These are phyloP conservation scores for Xanthia icteritia DNA, from an alignment of 2,888 invertebrate species.

Conservation along the genomic window DNA sequence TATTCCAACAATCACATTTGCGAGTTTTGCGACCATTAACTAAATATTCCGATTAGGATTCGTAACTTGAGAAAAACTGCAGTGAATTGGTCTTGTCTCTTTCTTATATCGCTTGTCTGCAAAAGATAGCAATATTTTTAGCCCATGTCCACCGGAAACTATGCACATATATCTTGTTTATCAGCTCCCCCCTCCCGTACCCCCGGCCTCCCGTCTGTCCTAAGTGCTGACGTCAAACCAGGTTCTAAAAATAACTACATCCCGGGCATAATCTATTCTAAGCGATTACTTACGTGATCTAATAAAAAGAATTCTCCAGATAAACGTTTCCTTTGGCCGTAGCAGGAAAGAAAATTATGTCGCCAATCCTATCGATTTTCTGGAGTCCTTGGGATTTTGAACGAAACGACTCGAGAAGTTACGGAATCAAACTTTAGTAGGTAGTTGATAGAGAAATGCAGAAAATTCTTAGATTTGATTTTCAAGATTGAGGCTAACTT, in stretches of 20 bases:
- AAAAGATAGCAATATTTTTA: not conserved
- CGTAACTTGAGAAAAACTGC: too few species aligned
- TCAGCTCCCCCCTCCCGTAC: not conserved
- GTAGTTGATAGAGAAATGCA: constrained; percentile 9
- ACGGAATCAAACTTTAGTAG: constrained; percentile 17
- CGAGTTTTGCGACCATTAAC: too few species aligned
- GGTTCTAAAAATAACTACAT: constrained; percentile 6
- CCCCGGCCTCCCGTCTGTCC: not conserved
- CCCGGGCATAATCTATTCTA: constrained; percentile 28
- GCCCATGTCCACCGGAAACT: not conserved
- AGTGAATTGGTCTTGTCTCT: not conserved
- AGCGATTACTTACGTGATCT: constrained; percentile 57
- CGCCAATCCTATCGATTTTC: constrained; percentile 48
- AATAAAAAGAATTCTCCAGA: constrained; percentile 56
- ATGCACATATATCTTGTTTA: too few species aligned
- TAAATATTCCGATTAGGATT: not conserved
- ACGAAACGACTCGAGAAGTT: constrained; percentile 43
- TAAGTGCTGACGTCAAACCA: not conserved
- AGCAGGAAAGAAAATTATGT: constrained; percentile 49
- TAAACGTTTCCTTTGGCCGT: constrained; percentile 26
- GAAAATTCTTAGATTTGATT: constrained; percentile 17
- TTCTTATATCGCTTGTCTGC: not conserved
- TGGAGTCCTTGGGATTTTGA: constrained; percentile 42
- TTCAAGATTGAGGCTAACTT: constrained; percentile 5
- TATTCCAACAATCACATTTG: not conserved